Conservation (phyloP, 2,797 vertebrate species). For the Danio albolineatus region DNA sequence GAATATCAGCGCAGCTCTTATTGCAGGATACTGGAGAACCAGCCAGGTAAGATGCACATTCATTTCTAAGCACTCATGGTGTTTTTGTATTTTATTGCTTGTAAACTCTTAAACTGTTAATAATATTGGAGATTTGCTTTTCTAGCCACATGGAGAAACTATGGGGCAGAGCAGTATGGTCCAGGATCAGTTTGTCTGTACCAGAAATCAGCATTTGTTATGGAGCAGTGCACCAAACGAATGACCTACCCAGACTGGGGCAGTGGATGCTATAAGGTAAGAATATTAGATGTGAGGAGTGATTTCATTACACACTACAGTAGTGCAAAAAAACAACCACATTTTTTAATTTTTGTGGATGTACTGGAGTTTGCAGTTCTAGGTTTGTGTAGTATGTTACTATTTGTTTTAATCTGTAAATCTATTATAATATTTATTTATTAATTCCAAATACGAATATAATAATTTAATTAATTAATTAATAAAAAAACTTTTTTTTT, state of each 20-base stretch:
- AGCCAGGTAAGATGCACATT: conserved; percentile 84
- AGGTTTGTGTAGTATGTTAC: too few species aligned
- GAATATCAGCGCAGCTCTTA: conserved; percentile 95
- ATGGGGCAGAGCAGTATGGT: conserved; percentile 93
- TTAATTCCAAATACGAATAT: too few species aligned
- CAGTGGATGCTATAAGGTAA: conserved; percentile 95
- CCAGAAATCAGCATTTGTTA: conserved; percentile 92
- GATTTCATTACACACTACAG: neutral
- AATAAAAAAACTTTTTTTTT: too few species aligned
- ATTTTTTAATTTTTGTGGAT: too few species aligned
- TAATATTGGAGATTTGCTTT: neutral
- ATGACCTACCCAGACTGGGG: conserved; percentile 97
- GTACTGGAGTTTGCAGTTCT: neutral
- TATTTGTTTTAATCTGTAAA: too few species aligned
- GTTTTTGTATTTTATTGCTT: neutral
- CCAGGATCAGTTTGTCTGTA: conserved; percentile 90
- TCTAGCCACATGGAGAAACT: conserved; percentile 91
- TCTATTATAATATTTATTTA: too few species aligned
- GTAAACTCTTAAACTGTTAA: conserved; percentile 1
- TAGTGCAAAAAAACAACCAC: too few species aligned
- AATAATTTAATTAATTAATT: too few species aligned
- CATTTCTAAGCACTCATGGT: neutral
- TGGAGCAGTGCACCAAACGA: conserved; percentile 91
- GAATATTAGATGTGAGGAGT: neutral
- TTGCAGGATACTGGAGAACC: conserved; percentile 90